Percentiles rank a stretch among this genome's conserved stretches.
phyloP scores from a whole-genome alignment of 2,113 vertebrate species.

The Rafetus swinhoei region DNA sequence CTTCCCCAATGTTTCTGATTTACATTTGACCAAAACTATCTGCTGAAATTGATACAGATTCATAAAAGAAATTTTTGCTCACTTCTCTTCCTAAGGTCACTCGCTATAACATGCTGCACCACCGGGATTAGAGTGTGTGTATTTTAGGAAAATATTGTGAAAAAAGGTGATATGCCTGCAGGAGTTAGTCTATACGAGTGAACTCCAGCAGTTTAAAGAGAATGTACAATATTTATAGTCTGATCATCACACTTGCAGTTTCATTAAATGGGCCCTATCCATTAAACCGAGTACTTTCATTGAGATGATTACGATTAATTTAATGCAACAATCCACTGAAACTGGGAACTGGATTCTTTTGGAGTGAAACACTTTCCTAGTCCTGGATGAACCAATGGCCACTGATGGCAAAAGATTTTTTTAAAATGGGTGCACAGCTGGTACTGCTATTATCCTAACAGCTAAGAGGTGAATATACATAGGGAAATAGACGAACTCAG shows the following conservation, averaged over 20 bases:
- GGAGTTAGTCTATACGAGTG: neutral
- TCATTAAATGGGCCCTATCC: neutral
- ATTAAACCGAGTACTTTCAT: neutral
- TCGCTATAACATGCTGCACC: neutral
- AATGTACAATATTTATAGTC: neutral
- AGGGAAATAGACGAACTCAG: neutral
- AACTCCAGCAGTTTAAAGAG: neutral
- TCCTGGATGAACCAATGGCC: neutral
- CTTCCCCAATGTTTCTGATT: no score
- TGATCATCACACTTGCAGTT: neutral
- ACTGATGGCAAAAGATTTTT: neutral
- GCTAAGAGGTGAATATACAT: neutral
- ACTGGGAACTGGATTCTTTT: neutral
- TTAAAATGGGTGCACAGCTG: neutral
- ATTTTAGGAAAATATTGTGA: neutral
- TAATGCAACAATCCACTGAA: neutral
- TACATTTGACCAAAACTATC: no score
- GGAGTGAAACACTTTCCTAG: neutral
- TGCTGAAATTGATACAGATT: no score
- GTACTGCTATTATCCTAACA: neutral
- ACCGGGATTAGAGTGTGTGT: neutral
- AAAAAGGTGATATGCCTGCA: constrained; percentile 2
- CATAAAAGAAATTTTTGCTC: no score
- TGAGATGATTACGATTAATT: neutral
- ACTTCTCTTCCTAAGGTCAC: neutral